These are phyloP conservation scores for Dryas iulia DNA, from an alignment of 1,140 invertebrate species.

Conservation along the genomic window DNA sequence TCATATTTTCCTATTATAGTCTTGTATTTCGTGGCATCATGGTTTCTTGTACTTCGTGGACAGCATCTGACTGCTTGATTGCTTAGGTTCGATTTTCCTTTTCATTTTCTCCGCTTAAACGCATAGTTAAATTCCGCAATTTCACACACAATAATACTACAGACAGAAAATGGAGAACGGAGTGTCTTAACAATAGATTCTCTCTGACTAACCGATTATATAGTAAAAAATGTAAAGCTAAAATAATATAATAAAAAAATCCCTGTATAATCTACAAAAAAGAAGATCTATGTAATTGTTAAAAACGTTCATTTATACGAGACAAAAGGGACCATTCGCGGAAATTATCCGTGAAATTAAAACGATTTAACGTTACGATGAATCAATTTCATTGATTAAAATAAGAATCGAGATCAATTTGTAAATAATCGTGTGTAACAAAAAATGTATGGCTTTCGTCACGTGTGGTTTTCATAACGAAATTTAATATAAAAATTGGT, in stretches of 20 bases:
- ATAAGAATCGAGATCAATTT: not conserved
- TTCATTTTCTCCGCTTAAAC: too few species aligned
- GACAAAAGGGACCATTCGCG: constrained; percentile 14
- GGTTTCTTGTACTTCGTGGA: too few species aligned
- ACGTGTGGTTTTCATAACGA: not conserved
- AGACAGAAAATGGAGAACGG: too few species aligned
- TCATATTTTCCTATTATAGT: too few species aligned
- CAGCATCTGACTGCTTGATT: too few species aligned
- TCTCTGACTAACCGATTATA: too few species aligned
- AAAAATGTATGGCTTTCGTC: not conserved
- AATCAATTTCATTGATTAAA: constrained; percentile 1
- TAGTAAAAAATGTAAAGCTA: not conserved
- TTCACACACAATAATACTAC: too few species aligned
- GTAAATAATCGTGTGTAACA: constrained; percentile 6
- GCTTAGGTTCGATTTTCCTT: too few species aligned
- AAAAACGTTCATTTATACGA: not conserved
- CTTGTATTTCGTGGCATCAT: too few species aligned
- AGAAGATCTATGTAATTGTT: not conserved
- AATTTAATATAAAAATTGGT: too few species aligned
- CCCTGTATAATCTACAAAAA: not conserved
- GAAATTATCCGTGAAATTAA: constrained; percentile 20
- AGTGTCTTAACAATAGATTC: too few species aligned
- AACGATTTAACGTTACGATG: constrained; percentile 12
- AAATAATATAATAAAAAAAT: not conserved
- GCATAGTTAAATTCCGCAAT: too few species aligned